A percentile compares a stretch with the other conserved stretches of the same genome.
Evolutionary conservation across 1,140 invertebrate species (phyloP).

Genomic region (Dufourea novaeangliae): DNA sequence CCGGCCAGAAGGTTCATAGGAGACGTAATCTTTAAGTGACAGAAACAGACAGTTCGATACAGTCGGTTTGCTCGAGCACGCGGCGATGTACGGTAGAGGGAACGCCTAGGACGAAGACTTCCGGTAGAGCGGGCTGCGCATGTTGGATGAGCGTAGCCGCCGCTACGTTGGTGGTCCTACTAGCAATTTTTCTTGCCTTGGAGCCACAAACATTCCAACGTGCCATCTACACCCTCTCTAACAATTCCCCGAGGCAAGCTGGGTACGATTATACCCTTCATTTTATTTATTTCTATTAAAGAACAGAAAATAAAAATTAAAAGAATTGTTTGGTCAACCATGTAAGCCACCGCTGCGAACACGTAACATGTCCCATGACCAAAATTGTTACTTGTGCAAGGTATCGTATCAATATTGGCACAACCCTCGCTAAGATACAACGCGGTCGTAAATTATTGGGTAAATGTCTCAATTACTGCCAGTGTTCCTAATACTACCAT

Average conservation of each 20-base stretch:
- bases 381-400: not conserved
- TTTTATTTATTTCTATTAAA: conserved; percentile 60
- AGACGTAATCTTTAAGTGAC: conserved; percentile 75
- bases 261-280: conserved; percentile 76
- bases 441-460: too few species aligned
- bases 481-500: too few species aligned
- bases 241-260: conserved; percentile 76
- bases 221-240: conserved; percentile 74
- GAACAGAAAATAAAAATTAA: not conserved
- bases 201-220: conserved; percentile 74
- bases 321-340: conserved; percentile 1
- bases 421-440: too few species aligned
- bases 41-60: conserved; percentile 72
- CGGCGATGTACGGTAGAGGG: conserved; percentile 71
- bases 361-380: conserved; percentile 9
- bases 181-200: conserved; percentile 78
- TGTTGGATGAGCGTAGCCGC: conserved; percentile 75
- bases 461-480: too few species aligned
- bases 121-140: conserved; percentile 70
- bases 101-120: conserved; percentile 73
- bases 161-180: conserved; percentile 73
- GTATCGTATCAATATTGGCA: too few species aligned
- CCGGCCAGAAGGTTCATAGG: conserved; percentile 61
- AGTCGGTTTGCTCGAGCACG: conserved; percentile 70
- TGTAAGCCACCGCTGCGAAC: not conserved